Base-by-base conservation (phyloP, 1,140 invertebrate genomes). In the Globodera ellingtonae region DNA sequence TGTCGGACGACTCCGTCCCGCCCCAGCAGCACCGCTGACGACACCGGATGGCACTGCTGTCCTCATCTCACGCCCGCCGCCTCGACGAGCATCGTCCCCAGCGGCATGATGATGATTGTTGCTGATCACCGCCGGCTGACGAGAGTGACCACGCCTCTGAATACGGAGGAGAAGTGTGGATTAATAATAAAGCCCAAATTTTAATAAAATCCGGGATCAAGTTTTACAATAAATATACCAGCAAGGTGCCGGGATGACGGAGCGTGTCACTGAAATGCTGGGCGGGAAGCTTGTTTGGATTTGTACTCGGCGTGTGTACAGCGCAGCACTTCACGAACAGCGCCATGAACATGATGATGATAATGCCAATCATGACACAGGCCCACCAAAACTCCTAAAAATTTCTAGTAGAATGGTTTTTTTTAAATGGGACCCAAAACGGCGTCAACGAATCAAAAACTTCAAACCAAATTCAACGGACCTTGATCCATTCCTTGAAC, bases 251-350 rank as follows among this genome's bases (percentile, higher is more conserved):
- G 18, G 87, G 87, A 65, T 88, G 86, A 8, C 88, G 81, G 4
- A 88, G 83, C 1, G 87, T 88, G 50, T 88, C 87, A 24, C 88
- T 83, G 66, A 88, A 81, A 69, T 84, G 82, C 24, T 87, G 86
- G 6, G 87, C 88, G 9, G 87, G 87, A 18, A 86, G 48, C 87
- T 95, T 84, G 52, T 82, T 82, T 7, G 80, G 80, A 50, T 85
- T 82, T 52, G 79, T 84, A 71, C 95, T 97, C 24, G 97, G 97
- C 66, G 97, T 99, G 90, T 99, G 97, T 74, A 99, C 97, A 18
- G 97, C 97, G 91, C 97, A 99, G 89, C 97, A 97, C 90, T 98
- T 98, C 85, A 99, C 98, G 90, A 99, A 98, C n/a, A 96, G 90
- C 46, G 95, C 96, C 96, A 99, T 98, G 9, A 99, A 93, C 86